Base-by-base conservation (phyloP, 2,888 invertebrate species). In the Epinotia nisella region DNA sequence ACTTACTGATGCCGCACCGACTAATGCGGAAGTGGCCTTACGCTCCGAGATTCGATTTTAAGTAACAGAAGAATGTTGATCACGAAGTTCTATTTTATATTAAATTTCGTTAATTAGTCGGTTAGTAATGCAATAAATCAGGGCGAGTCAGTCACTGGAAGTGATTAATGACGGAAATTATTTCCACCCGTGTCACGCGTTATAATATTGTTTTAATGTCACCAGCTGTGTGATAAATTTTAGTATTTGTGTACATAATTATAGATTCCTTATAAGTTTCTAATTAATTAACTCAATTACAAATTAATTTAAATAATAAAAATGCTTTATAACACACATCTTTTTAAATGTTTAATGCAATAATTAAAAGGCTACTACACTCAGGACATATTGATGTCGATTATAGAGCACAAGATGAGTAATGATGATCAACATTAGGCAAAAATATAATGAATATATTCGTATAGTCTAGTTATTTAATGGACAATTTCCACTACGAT, bases 61-160 rank as follows among this genome's bases (percentile, higher is more conserved):
- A 49, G 5, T 13, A 13, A 3, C 49, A 5, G 15, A n/a, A 49
- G 49, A 49, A 49, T 15, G 1, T n/a, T n/a, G n/a, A n/a, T 15
- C 49, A n/a, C n/a, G 7, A 49, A 41, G n/a, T n/a, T 49, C n/a
- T 17, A 49, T 49, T 24, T 56, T 56, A 41, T 56, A 41, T 41
- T 41, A 41, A 11, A 55, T 56, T 49, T 19, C 21, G 55, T 41
- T 56, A 66, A 66, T 66, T 66, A 66, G 41, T 66, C 17, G 24
- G 60, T 51, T 71, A 71, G 67, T 71, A 61, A 67, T 53, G 55
- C 35, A 67, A 71, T 71, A 71, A 71, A 71, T 71, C 71, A 55
- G 60, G 39, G 53, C 70, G 49, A 39, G 59, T 24, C 66, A 66
- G 35, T 60, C 41, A 61, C 60, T 15, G 66, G 53, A 61, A 71